Percentiles rank a stretch among this genome's conserved stretches.
Conservation (phyloP, 1,140 invertebrate species). For the Tribolium castaneum region DNA sequence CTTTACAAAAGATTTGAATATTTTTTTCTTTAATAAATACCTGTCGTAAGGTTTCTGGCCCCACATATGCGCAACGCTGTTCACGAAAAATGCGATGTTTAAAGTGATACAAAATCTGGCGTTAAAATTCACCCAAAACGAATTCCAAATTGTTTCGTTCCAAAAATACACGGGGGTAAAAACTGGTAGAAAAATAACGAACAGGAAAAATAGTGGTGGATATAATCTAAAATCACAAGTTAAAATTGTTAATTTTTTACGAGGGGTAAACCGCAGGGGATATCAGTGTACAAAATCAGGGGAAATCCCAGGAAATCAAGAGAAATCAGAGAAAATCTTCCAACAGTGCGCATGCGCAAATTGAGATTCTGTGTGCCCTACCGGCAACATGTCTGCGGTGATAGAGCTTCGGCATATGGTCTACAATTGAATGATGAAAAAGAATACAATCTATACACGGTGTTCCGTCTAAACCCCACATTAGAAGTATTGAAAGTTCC, state of each 20-base stretch:
- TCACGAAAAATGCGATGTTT: constrained; percentile 93
- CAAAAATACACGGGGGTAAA: constrained; percentile 84
- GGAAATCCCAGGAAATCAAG: too few relatives aligned
- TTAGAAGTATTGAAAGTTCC: too few relatives aligned
- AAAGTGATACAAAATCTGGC: constrained; percentile 85
- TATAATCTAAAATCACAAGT: constrained; percentile 69
- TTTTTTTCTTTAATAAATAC: constrained; percentile 67
- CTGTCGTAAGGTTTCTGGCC: constrained; percentile 91
- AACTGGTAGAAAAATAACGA: constrained; percentile 84
- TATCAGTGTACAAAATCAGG: too few relatives aligned
- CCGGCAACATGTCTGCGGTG: too few relatives aligned
- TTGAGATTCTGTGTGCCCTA: too few relatives aligned
- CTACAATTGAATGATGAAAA: too few relatives aligned
- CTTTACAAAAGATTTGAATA: background rate
- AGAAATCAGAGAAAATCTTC: too few relatives aligned
- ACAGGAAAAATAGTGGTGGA: constrained; percentile 78
- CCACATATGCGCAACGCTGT: constrained; percentile 92
- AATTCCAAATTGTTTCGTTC: constrained; percentile 81
- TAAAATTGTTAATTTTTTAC: background rate
- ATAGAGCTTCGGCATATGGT: too few relatives aligned
- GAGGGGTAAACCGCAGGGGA: too few relatives aligned
- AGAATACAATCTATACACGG: too few relatives aligned
- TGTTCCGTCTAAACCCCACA: too few relatives aligned
- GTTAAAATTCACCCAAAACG: constrained; percentile 87
- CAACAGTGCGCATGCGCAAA: too few relatives aligned